These are phyloP conservation scores for Jordanella pulchra DNA, from an alignment of 2,797 vertebrate species.

Conservation along the genomic window DNA sequence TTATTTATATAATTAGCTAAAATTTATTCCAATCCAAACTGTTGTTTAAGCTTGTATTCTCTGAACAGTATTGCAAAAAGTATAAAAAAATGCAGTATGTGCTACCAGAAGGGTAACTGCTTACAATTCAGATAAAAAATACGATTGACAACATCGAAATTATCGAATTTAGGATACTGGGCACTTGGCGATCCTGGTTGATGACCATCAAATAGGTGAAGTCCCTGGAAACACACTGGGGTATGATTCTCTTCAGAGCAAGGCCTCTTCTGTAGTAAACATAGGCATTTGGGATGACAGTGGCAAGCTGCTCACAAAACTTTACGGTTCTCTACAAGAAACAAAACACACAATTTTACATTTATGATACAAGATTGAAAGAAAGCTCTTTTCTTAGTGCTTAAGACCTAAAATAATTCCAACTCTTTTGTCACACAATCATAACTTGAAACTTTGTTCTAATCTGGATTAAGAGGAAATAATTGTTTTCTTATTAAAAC, in stretches of 20 bases:
- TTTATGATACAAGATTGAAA: background rate
- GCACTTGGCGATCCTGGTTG: constrained; percentile 93
- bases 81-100: background rate
- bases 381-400: background rate
- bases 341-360: constrained; percentile 2
- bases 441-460: background rate
- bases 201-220: constrained; percentile 95
- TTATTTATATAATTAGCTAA: background rate
- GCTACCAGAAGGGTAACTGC: background rate
- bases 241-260: constrained; percentile 93
- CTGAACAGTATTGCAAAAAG: background rate
- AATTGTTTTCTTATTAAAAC: too few species aligned
- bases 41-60: background rate
- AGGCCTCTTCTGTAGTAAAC: constrained; percentile 97
- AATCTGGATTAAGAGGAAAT: too few species aligned
- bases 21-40: background rate
- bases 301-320: constrained; percentile 91
- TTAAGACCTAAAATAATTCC: too few species aligned
- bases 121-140: background rate
- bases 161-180: constrained; percentile 88
- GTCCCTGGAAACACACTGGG: constrained; percentile 89
- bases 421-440: too few species aligned
- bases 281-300: constrained; percentile 90
- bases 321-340: constrained; percentile 87
- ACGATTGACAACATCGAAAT: background rate